Base-by-base conservation (phyloP, 2,888 invertebrate genomes). In the Apocheima hispidaria region DNA sequence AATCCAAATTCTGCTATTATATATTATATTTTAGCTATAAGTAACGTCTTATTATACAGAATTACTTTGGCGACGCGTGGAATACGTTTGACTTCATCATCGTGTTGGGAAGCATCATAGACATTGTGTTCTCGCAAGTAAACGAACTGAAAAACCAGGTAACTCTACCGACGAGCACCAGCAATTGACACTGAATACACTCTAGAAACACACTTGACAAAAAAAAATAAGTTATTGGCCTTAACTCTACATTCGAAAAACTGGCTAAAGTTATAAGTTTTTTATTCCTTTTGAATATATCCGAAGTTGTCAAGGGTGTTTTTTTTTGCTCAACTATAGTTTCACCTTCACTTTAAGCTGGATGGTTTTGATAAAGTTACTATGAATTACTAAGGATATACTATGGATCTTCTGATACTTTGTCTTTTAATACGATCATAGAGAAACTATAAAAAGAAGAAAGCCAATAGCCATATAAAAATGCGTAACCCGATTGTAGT, bases 11-110 rank as follows among this genome's bases (percentile, higher is more conserved):
- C 7, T 38, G 4, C 12, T 12, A 18, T 9, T 18, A 18, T 9
- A n/a, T 36, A 14, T 14, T 36, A 36, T 18, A 28, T 4, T 46
- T 18, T 0, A 5, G 7, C n/a, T 28, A 5, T 40, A 46, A 18
- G 9, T 5, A 6, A 35, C 2, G 10, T 50, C 18, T 12, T 23
- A 50, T 50, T 36, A 50, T 75, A 1, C 92, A 98, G 98, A 99
- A 99, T 88, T 99, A 99, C 89, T 99, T 99, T 83, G 98, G 98
- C 28, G 99, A 99, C 88, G 98, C 98, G 16, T 99, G 99, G 99
- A 99, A 99, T 88, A 97, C 98, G 2, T 98, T 99, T 84, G 99
- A 99, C 93, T 99, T 99, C 88, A 97, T 99, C 80, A 98, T 99
- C 79, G 99, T 99, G 4, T 93, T 99, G 67, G 99, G 99, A 78